Conservation (phyloP, 2,113 vertebrate genomes). For the Parus major region DNA sequence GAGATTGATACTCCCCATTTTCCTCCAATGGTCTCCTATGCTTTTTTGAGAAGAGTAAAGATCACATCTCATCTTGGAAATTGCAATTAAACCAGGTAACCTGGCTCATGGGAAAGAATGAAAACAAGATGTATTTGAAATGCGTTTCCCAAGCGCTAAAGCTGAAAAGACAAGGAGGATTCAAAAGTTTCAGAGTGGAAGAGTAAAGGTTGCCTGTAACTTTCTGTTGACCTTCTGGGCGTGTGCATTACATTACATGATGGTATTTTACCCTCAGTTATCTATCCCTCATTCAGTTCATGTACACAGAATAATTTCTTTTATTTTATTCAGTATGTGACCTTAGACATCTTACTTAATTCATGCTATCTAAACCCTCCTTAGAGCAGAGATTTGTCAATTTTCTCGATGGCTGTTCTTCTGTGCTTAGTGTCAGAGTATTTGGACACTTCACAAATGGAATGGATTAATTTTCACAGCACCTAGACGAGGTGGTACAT, state of each 20-base stretch:
- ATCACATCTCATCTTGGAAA: neutral
- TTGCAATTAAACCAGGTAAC: neutral
- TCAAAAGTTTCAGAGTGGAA: neutral
- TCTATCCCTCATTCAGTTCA: neutral
- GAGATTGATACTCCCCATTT: neutral
- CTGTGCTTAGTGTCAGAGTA: neutral
- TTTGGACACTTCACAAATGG: neutral
- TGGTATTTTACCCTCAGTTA: neutral
- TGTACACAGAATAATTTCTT: neutral
- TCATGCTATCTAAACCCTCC: neutral
- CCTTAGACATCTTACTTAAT: constrained; percentile 20
- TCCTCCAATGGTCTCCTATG: neutral
- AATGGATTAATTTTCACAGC: constrained; percentile 35
- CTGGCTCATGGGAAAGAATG: neutral
- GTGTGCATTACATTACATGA: neutral
- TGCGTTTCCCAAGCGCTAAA: neutral
- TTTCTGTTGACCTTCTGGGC: neutral
- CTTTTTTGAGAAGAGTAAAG: neutral
- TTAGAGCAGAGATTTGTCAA: neutral
- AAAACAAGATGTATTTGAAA: neutral
- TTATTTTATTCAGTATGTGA: constrained; percentile 1
- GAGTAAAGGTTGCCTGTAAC: neutral
- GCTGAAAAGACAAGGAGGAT: neutral
- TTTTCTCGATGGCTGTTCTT: constrained; percentile 17
- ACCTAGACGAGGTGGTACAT: neutral